Evolutionary conservation across 1,140 invertebrate species (phyloP), one percentile per base, ranked within the genome.

Genomic region (Pogonognathellus flavescens): DNA sequence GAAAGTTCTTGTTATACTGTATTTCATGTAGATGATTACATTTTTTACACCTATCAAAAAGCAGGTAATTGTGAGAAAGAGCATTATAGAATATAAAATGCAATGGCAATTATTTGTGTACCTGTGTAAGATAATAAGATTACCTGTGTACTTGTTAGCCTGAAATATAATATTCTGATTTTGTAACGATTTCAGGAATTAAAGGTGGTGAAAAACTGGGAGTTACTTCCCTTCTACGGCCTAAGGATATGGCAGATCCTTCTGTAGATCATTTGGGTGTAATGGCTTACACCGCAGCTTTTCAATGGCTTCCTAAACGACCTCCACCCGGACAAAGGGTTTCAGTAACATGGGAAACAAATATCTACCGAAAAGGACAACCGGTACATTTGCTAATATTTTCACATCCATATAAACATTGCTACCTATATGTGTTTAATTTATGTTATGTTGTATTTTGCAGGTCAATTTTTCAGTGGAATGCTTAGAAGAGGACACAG

Each of bases 201-300:
- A 92, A 92, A 31, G 93, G 93, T n/a, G 93, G 93, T 11, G 91
- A 92, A 85, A 93, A 93, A 89, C 89, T 93, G 90, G 96, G 97
- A 18, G 95, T 98, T 6, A 95, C 97, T 89, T 96, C 97, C 31
- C 93, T 98, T 60, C 90, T 99, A 52, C 94, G 96, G 88, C 95
- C 97, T 7, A 96, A 96, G 91, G 97, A 99, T 90, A 96, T 99
- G 94, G 95, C 96, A 70, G 96, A 97, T 91, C 95, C 94, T 80
- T 95, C 98, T 90, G 96, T 97, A 1, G 97, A 99, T 90, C 97
- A 98, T 93, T 92, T 99, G 87, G 97, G 96, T 8, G 96, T 98
- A 86, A 98, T 98, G 97, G 96, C 97, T 5, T 98, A 98, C 91
- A 95, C 95, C 4, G 95, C 96, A 0, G 93, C 95, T 90, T 97